Evolutionary conservation across 2,113 vertebrate genomes (phyloP).

Genomic region (Lamprotornis superbus): DNA sequence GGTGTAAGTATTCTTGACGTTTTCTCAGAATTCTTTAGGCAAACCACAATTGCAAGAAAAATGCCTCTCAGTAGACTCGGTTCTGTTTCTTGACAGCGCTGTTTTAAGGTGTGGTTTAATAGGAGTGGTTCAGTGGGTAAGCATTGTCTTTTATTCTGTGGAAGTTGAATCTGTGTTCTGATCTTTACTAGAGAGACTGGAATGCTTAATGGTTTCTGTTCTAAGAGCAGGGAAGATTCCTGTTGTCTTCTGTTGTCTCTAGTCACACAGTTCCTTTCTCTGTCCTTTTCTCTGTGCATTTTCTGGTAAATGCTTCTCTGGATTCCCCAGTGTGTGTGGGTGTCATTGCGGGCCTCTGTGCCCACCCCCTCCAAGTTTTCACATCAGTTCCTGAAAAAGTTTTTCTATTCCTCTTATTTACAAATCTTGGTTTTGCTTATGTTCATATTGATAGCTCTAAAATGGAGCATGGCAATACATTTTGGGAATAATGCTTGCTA

Average conservation of each 20-base stretch:
- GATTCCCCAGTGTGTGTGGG: neutral
- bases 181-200: neutral
- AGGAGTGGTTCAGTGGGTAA: neutral
- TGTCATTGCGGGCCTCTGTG: neutral
- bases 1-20: neutral
- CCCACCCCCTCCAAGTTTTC: neutral
- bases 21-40: neutral
- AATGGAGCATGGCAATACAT: neutral
- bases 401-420: neutral
- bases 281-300: neutral
- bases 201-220: neutral
- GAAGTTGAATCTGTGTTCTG: neutral
- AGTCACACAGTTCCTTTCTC: neutral
- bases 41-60: neutral
- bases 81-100: neutral
- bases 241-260: neutral
- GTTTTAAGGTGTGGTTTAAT: neutral
- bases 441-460: neutral
- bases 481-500: neutral
- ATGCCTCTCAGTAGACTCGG: accelerated
- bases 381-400: neutral
- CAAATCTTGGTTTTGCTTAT: neutral
- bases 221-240: neutral
- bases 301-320: neutral
- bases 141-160: neutral